These are phyloP conservation scores for Epirrita christyi DNA, from an alignment of 2,888 invertebrate species.

Conservation along the genomic window DNA sequence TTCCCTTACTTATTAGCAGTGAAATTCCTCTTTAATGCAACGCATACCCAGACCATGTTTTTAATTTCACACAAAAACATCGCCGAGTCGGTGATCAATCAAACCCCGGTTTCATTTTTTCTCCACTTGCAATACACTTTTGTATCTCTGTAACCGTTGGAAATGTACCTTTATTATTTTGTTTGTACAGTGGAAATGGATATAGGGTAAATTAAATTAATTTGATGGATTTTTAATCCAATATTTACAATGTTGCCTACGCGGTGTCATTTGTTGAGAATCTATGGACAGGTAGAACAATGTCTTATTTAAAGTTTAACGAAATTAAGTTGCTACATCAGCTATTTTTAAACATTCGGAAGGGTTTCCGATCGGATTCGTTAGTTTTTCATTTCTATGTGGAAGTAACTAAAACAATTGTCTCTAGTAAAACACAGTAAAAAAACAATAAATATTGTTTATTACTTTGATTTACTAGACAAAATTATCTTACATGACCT, in stretches of 20 bases:
- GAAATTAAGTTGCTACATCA: no score
- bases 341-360: no score
- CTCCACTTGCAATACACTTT: conserved; percentile 80
- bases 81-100: conserved; percentile 82
- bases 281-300: no score
- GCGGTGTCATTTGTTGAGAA: conserved; percentile 7
- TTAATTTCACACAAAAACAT: conserved; percentile 83
- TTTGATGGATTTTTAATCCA: conserved; percentile 66
- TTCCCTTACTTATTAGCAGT: conserved; percentile 66
- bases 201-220: conserved; percentile 77
- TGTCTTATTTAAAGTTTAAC: no score
- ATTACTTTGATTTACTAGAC: no score
- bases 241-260: conserved; percentile 31
- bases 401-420: no score
- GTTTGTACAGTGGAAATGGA: conserved; percentile 78
- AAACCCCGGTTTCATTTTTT: conserved; percentile 74
- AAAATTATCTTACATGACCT: no score
- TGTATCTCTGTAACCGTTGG: conserved; percentile 55
- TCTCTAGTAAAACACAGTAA: no score
- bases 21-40: conserved; percentile 81
- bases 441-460: no score
- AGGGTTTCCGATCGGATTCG: no score
- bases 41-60: conserved; percentile 78
- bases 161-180: conserved; percentile 76
- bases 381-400: no score